Evolutionary conservation across 1,140 invertebrate genomes (phyloP), one percentile per base, ranked within the genome.

Genomic region (Goniozus legneri): DNA sequence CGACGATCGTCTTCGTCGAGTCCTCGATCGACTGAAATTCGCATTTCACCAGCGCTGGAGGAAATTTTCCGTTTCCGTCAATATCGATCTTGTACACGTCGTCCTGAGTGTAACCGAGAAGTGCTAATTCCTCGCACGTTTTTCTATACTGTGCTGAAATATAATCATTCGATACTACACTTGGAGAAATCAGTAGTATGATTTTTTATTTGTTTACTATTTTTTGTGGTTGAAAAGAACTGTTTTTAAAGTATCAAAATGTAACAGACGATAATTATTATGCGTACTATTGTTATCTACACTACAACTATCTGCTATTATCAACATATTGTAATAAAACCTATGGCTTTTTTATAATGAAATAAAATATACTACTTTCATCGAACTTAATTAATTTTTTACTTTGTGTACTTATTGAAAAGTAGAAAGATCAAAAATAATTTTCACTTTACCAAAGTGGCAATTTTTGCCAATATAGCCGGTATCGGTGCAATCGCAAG

Each of bases 81-180:
- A 96, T 92, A 61, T 96, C 93, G 48, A 95, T 91, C 20, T 86
- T 78, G 64, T 94, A 95, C 0, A 94, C 89, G 54, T 93, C 91
- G 30, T 91, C 88, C 60, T 91, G 84, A 0, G 86, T 91, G 58
- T 90, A 90, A 16, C 86, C 86, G 3, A 94, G 69, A 3, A 95
- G 77, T 8, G 91, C 92, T 34, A 96, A 67, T 64, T 95, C 92
- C 74, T 96, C 92, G 68, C 93, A 97, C 0, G 92, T 94, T 66
- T 91, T 88, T 47, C 89, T 83, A 63, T 91, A 92, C 41, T 87
- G 82, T 8, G 93, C 85, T 86, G 62, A 31, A 76, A 57, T 37
- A 31, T 38, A 42, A 44, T 47, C 12, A 4, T 20, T 15, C 12
- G 34, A 19, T 10, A 36, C 15, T n/a, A n/a, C n/a, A n/a, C 24